Base-by-base conservation (phyloP, 2,888 invertebrate species). In the Thymelicus lineola region DNA sequence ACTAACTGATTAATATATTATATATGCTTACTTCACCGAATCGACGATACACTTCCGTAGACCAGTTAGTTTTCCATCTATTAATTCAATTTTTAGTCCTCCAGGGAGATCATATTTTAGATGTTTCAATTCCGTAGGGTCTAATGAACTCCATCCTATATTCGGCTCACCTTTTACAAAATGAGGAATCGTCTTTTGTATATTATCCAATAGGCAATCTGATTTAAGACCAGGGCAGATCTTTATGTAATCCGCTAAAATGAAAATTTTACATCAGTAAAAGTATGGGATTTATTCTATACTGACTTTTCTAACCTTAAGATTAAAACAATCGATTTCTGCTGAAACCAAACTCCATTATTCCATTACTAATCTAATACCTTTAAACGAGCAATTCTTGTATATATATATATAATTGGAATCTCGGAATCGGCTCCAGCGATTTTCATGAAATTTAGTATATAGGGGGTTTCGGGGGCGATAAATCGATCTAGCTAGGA, bases 31-130 rank as follows among this genome's bases (percentile, higher is more conserved):
- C 88, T 75, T 75, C 0, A 80, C 84, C 20, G 81, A 77, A 66
- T 90, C 86, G 1, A 91, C 82, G 0, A 75, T 72, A 61, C 91
- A 91, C 71, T 89, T 89, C 62, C 77, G 82, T n/a, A 89, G 69
- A 7, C 91, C 91, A 50, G 84, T 86, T 48, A 85, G 55, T n/a
- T 74, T 75, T 38, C 88, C 89, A 71, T 90, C 80, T 7, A 69
- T 71, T 1, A 91, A 75, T n/a, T 84, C 77, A 7, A 91, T 74
- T 73, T 84, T 86, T 7, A 91, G 82, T 0, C 79, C 81, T 10
- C 91, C 91, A 0, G 90, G 84, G 0, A 91, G 77, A 0, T 80
- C 74, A 7, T 89, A 45, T 0, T 77, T 74, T 0, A 87, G 72
- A n/a, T 74, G 50, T 3, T 86, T 82, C 48, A 82, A 73, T 6